A percentile compares a stretch with the other conserved stretches of the same genome.
These are phyloP conservation scores for Hyppa rectilinea DNA, from an alignment of 2,888 invertebrate genomes.

Conservation along the genomic window DNA sequence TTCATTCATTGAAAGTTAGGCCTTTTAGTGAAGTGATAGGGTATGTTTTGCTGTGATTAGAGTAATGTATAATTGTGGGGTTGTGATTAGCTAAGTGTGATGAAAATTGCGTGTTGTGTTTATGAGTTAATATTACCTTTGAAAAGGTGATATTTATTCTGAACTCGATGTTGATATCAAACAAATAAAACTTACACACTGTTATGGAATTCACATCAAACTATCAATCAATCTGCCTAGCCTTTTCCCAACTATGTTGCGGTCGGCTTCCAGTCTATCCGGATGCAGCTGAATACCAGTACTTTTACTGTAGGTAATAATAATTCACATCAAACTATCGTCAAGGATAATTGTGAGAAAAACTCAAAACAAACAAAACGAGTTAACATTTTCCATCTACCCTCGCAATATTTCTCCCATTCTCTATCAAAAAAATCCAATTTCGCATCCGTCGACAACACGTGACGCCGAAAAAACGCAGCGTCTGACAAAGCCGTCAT, in stretches of 20 bases:
- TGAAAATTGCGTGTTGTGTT: slow-evolving; percentile 51
- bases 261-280: too few species aligned
- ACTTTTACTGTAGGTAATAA: too few species aligned
- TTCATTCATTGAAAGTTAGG: slow-evolving; percentile 5
- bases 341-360: slow-evolving; percentile 46
- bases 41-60: slow-evolving; percentile 10
- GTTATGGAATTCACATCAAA: slow-evolving; percentile 7
- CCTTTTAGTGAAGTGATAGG: slow-evolving; percentile 3
- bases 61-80: slow-evolving; percentile 35
- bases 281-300: too few species aligned
- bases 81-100: slow-evolving; percentile 58
- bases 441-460: slow-evolving; percentile 87
- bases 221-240: too few species aligned
- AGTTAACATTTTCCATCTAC: slow-evolving; percentile 61
- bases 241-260: too few species aligned
- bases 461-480: slow-evolving; percentile 85
- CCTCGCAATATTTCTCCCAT: slow-evolving; percentile 73
- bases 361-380: slow-evolving; percentile 61
- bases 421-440: slow-evolving; percentile 86
- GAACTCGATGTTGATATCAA: neutral
- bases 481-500: slow-evolving; percentile 85
- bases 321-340: slow-evolving; percentile 9
- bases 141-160: slow-evolving; percentile 10
- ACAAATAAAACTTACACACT: too few species aligned
- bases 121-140: slow-evolving; percentile 20